Conservation (phyloP, 1,140 invertebrate species). For the Drosophila nasuta region DNA sequence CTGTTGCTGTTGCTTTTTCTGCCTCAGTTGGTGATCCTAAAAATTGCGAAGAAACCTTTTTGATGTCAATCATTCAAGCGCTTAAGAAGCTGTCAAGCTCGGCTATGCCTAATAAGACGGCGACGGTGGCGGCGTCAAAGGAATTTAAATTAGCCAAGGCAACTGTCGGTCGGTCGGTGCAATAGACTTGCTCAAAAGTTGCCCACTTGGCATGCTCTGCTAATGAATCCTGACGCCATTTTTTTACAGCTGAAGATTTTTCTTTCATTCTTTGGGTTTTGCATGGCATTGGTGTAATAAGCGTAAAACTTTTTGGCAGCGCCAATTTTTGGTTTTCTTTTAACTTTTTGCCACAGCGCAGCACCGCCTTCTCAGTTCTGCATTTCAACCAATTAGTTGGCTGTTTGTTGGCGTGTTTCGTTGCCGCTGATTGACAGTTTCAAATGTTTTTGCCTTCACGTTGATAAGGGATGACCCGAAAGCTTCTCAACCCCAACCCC, state of each 20-base stretch:
- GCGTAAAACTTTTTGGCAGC: constrained; percentile 77
- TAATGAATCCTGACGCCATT: constrained; percentile 77
- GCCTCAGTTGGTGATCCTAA: constrained; percentile 26
- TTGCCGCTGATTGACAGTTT: constrained; percentile 74
- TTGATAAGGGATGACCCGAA: constrained; percentile 60
- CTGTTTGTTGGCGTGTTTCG: constrained; percentile 60
- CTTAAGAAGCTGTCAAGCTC: constrained; percentile 78
- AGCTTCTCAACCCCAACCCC: background rate
- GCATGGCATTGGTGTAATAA: constrained; percentile 70
- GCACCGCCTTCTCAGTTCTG: constrained; percentile 47
- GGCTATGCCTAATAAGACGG: constrained; percentile 71
- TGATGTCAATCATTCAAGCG: constrained; percentile 82
- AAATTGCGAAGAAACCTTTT: constrained; percentile 66
- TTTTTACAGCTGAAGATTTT: constrained; percentile 56
- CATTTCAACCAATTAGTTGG: constrained; percentile 80
- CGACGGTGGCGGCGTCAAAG: constrained; percentile 62
- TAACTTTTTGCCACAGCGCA: constrained; percentile 40
- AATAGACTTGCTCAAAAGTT: constrained; percentile 63
- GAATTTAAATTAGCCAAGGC: constrained; percentile 80
- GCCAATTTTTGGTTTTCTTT: constrained; percentile 49
- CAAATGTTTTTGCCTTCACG: constrained; percentile 55
- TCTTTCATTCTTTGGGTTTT: constrained; percentile 31
- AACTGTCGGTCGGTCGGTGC: constrained; percentile 53
- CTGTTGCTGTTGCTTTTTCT: constrained; percentile 38
- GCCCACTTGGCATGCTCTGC: constrained; percentile 58